These are phyloP conservation scores for Coranthus polyacanthus DNA, from an alignment of 2,797 vertebrate species.

Conservation along the genomic window DNA sequence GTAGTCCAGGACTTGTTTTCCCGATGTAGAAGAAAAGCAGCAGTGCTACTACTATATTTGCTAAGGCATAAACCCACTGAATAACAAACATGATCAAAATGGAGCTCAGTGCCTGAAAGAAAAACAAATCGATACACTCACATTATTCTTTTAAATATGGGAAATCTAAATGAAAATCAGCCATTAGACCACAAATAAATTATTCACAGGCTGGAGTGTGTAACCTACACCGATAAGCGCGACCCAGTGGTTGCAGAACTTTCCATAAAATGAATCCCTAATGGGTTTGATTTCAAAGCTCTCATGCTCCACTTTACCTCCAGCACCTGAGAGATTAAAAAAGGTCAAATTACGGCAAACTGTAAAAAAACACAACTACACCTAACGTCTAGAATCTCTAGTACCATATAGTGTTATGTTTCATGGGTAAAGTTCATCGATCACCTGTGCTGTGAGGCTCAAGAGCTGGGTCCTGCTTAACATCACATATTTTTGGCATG, in stretches of 20 bases:
- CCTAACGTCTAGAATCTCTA: neutral
- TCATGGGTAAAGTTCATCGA: neutral
- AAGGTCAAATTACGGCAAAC: neutral
- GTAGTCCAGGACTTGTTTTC: constrained; percentile 93
- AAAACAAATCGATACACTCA: constrained; percentile 13
- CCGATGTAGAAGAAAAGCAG: constrained; percentile 95
- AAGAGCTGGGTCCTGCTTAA: constrained; percentile 52
- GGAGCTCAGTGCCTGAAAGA: constrained; percentile 88
- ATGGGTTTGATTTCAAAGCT: constrained; percentile 86
- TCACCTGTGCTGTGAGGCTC: constrained; percentile 69
- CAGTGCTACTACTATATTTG: constrained; percentile 88
- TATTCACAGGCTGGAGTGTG: neutral
- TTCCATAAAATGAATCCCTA: constrained; percentile 83
- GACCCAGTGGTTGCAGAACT: constrained; percentile 92
- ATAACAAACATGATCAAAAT: constrained; percentile 95
- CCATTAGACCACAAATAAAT: neutral
- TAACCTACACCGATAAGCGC: constrained; percentile 91
- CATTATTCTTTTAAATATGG: neutral
- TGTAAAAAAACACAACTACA: constrained; percentile 6
- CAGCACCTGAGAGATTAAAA: constrained; percentile 71
- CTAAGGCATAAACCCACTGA: constrained; percentile 94
- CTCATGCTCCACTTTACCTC: constrained; percentile 80
- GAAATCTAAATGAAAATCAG: neutral
- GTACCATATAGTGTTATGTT: neutral
- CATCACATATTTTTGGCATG: neutral